Base-by-base conservation (phyloP, 2,797 vertebrate genomes). In the Zenarchopterus dispar region DNA sequence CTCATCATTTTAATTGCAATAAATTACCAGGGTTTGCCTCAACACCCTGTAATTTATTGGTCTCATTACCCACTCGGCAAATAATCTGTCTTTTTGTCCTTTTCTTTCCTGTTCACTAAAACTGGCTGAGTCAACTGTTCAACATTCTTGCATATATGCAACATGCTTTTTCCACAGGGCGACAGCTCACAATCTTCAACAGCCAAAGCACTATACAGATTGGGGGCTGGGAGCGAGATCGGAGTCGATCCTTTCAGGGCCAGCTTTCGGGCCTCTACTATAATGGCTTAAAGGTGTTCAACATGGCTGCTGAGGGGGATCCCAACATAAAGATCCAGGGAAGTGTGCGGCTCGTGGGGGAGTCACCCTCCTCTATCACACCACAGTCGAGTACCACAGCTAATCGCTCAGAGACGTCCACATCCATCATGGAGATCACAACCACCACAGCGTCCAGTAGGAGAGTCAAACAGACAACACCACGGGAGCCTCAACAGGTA, bases 131-230 rank as follows among this genome's bases (percentile, higher is more conserved):
- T 93, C 93, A 86, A 82, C 92, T 92, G 87, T 95, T 86, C 93
- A 95, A 95, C 93, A 93, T 93, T 94, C 92, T 93, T 91, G 94
- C 96, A 96, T 95, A 95, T 95, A 95, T 97, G 93, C 95, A 97
- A 97, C 96, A 73, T 96, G 97, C 91, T 96, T 94, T 92, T 95
- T 92, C 93, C 85, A 75, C 95, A 99, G 98, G 98, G 77, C 96
- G 98, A 82, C 98, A 99, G 93, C 97, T 99, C 85, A 99, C 98
- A 88, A 99, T 99, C 96, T 99, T 99, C 96, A 99, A 99, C 96
- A 99, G 97, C 91, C 97, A 99, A 95, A 97, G 96, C 82, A 98
- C 96, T 81, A 99, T 99, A 92, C 97, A 97, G 94, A 99, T 99
- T 89, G 98, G 98, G 78, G 97, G 97, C 91, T 96, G 95, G 93